These are phyloP conservation scores for Podabrus alpinus DNA, from an alignment of 2,888 invertebrate species.

Conservation along the genomic window DNA sequence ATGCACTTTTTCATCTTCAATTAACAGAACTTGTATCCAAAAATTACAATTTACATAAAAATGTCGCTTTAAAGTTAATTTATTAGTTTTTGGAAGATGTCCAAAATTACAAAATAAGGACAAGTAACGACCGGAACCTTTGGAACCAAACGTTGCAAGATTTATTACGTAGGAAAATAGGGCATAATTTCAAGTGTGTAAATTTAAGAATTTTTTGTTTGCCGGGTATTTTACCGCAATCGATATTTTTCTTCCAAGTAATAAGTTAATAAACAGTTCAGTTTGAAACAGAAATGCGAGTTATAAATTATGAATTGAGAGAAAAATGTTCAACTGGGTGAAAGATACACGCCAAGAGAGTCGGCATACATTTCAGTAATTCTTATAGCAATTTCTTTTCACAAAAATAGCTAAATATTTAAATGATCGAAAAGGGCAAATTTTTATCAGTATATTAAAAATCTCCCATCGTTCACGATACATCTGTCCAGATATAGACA, in stretches of 20 bases:
- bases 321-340: no score
- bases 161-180: constrained; percentile 40
- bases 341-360: no score
- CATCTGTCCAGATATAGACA: not conserved
- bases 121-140: constrained; percentile 34
- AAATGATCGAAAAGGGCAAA: no score
- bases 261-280: not conserved
- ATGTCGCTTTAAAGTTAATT: not conserved
- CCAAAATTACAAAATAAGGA: constrained; percentile 37
- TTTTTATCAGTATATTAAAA: not conserved
- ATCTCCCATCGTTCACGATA: not conserved
- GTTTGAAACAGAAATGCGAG: not conserved
- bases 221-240: constrained; percentile 8
- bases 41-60: not conserved
- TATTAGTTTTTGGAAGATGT: constrained; percentile 34
- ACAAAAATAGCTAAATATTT: no score
- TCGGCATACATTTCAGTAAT: no score
- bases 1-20: not conserved
- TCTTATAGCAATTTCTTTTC: no score
- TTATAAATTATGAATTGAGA: no score
- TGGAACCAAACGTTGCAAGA: constrained; percentile 23
- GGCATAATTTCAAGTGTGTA: constrained; percentile 33
- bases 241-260: no score
- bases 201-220: constrained; percentile 28
- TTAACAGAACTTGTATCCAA: not conserved